Base-by-base conservation (phyloP, 1,140 invertebrate genomes). In the Cotesia vestalis region DNA sequence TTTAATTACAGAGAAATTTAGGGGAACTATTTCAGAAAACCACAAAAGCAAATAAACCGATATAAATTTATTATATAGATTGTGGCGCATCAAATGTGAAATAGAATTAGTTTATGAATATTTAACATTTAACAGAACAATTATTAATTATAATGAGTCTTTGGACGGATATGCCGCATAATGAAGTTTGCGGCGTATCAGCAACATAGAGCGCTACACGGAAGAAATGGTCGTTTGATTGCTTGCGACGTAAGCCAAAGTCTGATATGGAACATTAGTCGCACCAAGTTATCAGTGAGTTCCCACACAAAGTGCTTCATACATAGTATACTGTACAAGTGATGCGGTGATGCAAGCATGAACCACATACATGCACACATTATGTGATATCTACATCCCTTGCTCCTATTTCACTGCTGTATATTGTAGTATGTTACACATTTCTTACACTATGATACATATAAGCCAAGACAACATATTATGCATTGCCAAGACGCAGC, bases 241-340 rank as follows among this genome's bases (percentile, higher is more conserved):
- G 51, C 52, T 60, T 40, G 14, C 35, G 62, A 64, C 63, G 64
- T 34, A 63, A 27, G 55, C 70, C 17, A 34, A 11, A 27, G n/a
- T 46, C 27, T 66, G 70, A 72, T 72, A 72, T 17, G 63, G 53
- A 46, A 72, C 53, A 35, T 66, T 66, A 72, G 52, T 66, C 38
- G 53, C 14, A 67, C 20, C 40, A 61, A 66, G 62, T 72, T 72
- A 72, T 72, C 70, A 72, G 63, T 34, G 36, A 27, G 36, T 72
- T 72, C 63, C n/a, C 62, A 66, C 70, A 72, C 62, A 66, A 66
- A 66, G 63, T 66, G 61, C 61, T 20, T 52, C 17, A 46, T 46
- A 46, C 40, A 46, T 46, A 27, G 27, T 27, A 27, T 27, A 27
- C 40, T 46, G 5, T 46, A 66, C 52, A 59, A 59, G 20, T 9